Base-by-base conservation (phyloP, 2,888 invertebrate genomes). In the Pterobdella sp. region DNA sequence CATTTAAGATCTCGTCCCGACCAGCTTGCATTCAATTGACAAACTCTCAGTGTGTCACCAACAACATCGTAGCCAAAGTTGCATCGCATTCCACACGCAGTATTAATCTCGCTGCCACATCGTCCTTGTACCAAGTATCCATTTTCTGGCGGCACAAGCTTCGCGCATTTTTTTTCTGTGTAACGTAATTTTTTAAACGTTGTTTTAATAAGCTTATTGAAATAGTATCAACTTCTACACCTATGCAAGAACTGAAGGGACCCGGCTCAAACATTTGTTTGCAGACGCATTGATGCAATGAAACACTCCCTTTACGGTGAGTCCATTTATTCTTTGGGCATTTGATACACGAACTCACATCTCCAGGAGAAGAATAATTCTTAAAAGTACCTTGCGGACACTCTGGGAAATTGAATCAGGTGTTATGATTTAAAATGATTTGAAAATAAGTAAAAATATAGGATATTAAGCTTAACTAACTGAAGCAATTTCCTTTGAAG, bases 41-140 rank as follows among this genome's bases (percentile, higher is more conserved):
- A 90, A 14, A 89, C 83, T 73, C 89, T 83, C 66, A 89, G 87
- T 77, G 83, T 84, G 77, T 84, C 85, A 22, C 81, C 88, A 80
- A 77, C 80, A 78, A 79, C 85, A 78, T 80, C 85, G 75, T 74
- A 90, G 0, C 90, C 89, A 35, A 88, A 87, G 78, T 87, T 86
- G 79, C 90, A 90, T 64, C 88, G 84, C 7, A 88, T 84, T 0
- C 89, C 89, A 81, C 89, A 90, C 0, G 89, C 89, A n/a, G 88
- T 88, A 80, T 89, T 88, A 68, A 89, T 85, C 4, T 88, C 88
- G 78, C 88, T 88, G 74, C 85, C 86, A 80, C 89, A 89, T 36
- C 85, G 85, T 56, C 85, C 85, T 77, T 88, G 88, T 1, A 89
- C 88, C 79, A 89, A 88, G 80, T 88, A 89, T 2, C 89, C 90